A percentile compares a stretch with the other conserved stretches of the same genome.
These are phyloP conservation scores for Gambusia affinis DNA, from an alignment of 2,113 vertebrate genomes.

Conservation along the genomic window DNA sequence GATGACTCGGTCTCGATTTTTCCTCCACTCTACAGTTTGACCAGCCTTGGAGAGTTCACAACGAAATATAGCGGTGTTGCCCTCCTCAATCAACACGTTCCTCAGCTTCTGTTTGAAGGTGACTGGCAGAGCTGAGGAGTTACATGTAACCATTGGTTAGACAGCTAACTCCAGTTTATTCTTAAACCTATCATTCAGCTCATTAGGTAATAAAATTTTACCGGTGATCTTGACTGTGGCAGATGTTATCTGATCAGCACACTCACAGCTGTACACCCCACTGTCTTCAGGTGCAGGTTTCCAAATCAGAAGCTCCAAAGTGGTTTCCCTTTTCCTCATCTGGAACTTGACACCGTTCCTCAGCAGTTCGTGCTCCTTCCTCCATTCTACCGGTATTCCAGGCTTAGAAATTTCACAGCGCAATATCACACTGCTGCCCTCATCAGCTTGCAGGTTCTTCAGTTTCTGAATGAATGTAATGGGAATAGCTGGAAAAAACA, in stretches of 20 bases:
- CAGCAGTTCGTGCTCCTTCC: slow-evolving; percentile 79
- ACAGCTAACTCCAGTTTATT: neutral
- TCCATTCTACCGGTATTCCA: slow-evolving; percentile 82
- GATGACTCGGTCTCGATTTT: slow-evolving; percentile 76
- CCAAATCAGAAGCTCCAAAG: slow-evolving; percentile 82
- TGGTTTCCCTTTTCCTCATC: slow-evolving; percentile 77
- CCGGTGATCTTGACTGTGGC: slow-evolving; percentile 76
- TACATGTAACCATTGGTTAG: neutral
- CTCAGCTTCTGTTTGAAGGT: slow-evolving; percentile 86
- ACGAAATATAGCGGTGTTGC: slow-evolving; percentile 79
- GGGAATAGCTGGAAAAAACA: slow-evolving; percentile 80
- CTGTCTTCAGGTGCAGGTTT: slow-evolving; percentile 79
- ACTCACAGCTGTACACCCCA: slow-evolving; percentile 78
- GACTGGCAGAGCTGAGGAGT: slow-evolving; percentile 79
- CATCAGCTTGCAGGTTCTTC: slow-evolving; percentile 83
- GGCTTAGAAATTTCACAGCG: slow-evolving; percentile 88
- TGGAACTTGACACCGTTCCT: slow-evolving; percentile 80
- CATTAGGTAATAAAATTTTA: slow-evolving; percentile 49
- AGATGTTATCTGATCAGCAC: slow-evolving; percentile 71
- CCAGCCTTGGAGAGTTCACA: slow-evolving; percentile 85
- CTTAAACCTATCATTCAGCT: neutral
- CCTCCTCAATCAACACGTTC: slow-evolving; percentile 84
- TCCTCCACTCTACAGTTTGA: slow-evolving; percentile 85
- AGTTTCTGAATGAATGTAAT: slow-evolving; percentile 83
- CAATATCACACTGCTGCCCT: slow-evolving; percentile 82